A percentile compares a stretch with the other conserved stretches of the same genome.
These are phyloP conservation scores for Suricata suricatta DNA, from an alignment of 2,113 vertebrate species.

Conservation along the genomic window DNA sequence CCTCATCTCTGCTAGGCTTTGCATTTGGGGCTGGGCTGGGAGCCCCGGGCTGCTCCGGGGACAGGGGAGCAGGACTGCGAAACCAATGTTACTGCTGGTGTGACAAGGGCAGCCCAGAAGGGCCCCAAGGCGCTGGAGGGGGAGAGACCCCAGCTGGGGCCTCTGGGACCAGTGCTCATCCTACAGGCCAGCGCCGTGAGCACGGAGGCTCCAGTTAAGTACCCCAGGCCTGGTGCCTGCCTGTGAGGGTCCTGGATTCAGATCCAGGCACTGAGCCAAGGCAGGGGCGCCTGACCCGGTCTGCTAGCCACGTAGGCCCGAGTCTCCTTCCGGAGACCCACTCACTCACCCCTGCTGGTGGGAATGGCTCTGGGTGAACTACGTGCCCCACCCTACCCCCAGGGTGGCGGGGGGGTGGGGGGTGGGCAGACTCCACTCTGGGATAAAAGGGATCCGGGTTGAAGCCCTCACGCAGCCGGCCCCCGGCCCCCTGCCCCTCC, in stretches of 20 bases:
- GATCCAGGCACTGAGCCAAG: not conserved
- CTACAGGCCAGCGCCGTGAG: accelerated
- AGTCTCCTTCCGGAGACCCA: not conserved
- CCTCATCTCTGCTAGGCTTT: accelerated
- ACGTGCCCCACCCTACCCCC: accelerated
- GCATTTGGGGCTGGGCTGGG: not conserved
- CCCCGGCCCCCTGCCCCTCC: accelerated
- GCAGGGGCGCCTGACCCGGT: not conserved
- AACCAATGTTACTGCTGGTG: too few species aligned
- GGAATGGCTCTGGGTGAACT: not conserved
- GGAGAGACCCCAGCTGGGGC: not conserved
- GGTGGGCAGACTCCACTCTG: too few species aligned
- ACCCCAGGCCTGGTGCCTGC: not conserved
- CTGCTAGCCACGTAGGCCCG: not conserved
- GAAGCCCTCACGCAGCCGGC: not conserved
- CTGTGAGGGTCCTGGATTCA: not conserved
- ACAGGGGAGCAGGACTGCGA: accelerated
- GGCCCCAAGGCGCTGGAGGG: not conserved
- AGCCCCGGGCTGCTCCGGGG: not conserved
- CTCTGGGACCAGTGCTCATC: too few species aligned
- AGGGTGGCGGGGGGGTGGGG: not conserved
- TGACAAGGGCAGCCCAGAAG: not conserved
- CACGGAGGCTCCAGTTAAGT: not conserved
- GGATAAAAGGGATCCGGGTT: not conserved
- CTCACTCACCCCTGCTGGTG: not conserved